These are phyloP conservation scores for Anorthoa munda DNA, from an alignment of 2,888 invertebrate species.

Conservation along the genomic window DNA sequence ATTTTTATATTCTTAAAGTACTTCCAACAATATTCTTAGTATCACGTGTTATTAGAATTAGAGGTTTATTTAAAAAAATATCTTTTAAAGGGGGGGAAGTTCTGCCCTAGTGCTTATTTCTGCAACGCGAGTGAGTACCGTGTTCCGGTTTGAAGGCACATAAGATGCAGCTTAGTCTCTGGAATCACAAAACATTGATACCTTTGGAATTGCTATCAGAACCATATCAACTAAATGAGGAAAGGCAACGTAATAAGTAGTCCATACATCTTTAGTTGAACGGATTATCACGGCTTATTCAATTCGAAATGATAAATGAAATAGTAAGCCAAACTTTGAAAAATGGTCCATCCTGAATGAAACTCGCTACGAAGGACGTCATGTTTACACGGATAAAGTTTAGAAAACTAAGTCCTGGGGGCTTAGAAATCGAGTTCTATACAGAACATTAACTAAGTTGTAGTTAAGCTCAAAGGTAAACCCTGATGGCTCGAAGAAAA, in stretches of 20 bases:
- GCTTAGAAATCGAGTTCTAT: constrained; percentile 27
- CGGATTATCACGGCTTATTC: not conserved
- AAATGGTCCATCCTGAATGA: not conserved
- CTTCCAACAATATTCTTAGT: too few relatives aligned
- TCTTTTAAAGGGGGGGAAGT: too few relatives aligned
- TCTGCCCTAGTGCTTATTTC: too few relatives aligned
- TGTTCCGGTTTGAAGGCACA: too few relatives aligned
- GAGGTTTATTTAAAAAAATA: too few relatives aligned
- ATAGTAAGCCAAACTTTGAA: not conserved
- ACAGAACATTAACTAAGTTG: not conserved
- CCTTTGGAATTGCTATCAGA: too few relatives aligned
- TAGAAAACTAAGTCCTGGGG: constrained; percentile 22
- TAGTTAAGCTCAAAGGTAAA: not conserved
- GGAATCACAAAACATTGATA: too few relatives aligned
- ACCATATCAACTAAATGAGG: not conserved
- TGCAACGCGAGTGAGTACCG: too few relatives aligned
- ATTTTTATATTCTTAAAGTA: too few relatives aligned
- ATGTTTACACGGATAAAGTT: constrained; percentile 28
- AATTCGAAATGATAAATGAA: not conserved
- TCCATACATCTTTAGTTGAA: too few relatives aligned
- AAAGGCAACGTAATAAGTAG: not conserved
- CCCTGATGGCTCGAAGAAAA: not conserved
- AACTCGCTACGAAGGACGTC: not conserved
- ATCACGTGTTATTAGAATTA: too few relatives aligned
- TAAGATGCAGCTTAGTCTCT: too few relatives aligned